Conservation (phyloP, 2,113 vertebrate species). For the Gopherus evgoodei region DNA sequence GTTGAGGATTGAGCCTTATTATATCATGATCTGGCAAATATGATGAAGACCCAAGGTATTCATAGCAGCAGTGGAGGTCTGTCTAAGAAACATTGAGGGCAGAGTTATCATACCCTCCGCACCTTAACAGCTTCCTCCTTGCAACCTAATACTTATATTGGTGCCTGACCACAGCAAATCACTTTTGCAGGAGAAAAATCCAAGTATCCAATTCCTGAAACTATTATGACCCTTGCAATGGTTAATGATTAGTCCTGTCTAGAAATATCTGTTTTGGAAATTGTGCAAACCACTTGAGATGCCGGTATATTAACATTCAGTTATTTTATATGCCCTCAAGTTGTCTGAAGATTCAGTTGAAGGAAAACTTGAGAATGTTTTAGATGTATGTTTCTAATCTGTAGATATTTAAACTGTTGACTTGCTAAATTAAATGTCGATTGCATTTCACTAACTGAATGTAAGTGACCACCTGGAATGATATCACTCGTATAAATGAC, state of each 20-base stretch:
- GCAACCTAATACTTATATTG: background rate
- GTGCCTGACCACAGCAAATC: background rate
- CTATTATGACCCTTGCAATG: background rate
- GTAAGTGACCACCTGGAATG: background rate
- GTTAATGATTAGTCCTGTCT: background rate
- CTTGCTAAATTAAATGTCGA: background rate
- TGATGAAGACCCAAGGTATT: background rate
- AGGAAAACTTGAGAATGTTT: background rate
- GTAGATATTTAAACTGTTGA: background rate
- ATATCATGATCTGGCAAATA: background rate
- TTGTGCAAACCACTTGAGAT: fast-evolving
- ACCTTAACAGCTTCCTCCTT: background rate
- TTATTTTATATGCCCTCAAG: background rate
- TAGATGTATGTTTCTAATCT: background rate
- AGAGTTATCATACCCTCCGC: background rate
- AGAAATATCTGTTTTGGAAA: background rate
- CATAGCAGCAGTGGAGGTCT: background rate
- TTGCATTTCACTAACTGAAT: background rate
- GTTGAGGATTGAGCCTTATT: background rate
- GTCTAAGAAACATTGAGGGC: background rate
- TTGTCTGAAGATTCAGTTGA: background rate
- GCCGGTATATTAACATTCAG: background rate
- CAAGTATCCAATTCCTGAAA: background rate
- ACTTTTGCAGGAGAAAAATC: background rate
- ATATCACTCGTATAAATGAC: background rate